Percentiles rank a stretch among this genome's conserved stretches.
Conservation (phyloP, 2,888 invertebrate species). For the Mythimna vitellina region DNA sequence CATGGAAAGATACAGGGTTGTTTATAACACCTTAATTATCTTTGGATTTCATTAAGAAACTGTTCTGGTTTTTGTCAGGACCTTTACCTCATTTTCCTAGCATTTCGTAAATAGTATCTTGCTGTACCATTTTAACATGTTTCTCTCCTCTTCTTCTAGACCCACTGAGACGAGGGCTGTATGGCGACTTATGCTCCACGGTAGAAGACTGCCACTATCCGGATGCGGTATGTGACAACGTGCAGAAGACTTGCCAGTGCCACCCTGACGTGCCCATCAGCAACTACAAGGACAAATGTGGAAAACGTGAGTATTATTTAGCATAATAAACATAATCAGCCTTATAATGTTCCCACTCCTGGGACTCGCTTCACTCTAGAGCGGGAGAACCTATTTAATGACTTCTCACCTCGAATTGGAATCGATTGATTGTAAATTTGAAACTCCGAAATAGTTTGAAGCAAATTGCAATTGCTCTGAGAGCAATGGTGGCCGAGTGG, state of each 20-base stretch:
- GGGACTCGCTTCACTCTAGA: too few relatives aligned
- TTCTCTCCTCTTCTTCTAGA: constrained; percentile 50
- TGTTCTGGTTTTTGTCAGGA: background rate
- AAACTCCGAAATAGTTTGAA: too few relatives aligned
- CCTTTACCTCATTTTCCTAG: too few relatives aligned
- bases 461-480: too few relatives aligned
- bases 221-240: constrained; percentile 93
- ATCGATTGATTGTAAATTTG: too few relatives aligned
- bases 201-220: constrained; percentile 94
- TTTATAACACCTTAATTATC: background rate
- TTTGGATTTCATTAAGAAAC: background rate
- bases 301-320: constrained; percentile 92
- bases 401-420: too few relatives aligned
- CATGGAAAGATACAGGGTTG: background rate
- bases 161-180: constrained; percentile 75
- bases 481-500: too few relatives aligned
- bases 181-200: constrained; percentile 94
- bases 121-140: background rate
- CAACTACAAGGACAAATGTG: constrained; percentile 96
- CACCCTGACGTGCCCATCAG: constrained; percentile 93
- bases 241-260: constrained; percentile 93
- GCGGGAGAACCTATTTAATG: too few relatives aligned
- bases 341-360: too few relatives aligned
- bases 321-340: too few relatives aligned
- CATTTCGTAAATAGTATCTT: too few relatives aligned